phyloP scores from a whole-genome alignment of 2,113 vertebrate genomes.

The Austrofundulus limnaeus region DNA sequence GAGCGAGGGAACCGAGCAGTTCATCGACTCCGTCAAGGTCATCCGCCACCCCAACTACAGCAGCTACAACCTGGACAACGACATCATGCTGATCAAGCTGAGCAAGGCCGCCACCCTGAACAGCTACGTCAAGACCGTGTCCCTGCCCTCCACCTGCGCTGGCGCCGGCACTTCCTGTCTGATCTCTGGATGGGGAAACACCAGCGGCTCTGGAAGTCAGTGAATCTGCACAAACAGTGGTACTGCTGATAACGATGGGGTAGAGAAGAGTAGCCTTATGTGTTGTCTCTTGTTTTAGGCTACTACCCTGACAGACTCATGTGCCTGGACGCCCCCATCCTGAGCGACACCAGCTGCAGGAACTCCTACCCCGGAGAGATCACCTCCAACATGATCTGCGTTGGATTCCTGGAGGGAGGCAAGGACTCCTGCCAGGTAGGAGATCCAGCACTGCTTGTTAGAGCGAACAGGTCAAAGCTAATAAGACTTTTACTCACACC shows the following conservation, averaged over 20 bases:
- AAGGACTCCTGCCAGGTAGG: slow-evolving; percentile 93
- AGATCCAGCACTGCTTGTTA: neutral
- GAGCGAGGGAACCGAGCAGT: slow-evolving; percentile 79
- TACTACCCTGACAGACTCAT: slow-evolving; percentile 80
- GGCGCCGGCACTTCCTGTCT: slow-evolving; percentile 79
- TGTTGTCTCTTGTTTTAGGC: slow-evolving; percentile 46
- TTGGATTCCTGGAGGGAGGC: slow-evolving; percentile 87
- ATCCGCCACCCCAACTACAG: slow-evolving; percentile 77
- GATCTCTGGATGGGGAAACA: slow-evolving; percentile 91
- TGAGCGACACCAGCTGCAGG: slow-evolving; percentile 73
- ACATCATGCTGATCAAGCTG: slow-evolving; percentile 90
- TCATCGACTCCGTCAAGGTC: slow-evolving; percentile 62
- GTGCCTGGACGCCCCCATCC: slow-evolving; percentile 85
- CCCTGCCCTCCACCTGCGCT: slow-evolving; percentile 79
- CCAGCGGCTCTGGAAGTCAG: slow-evolving; percentile 74
- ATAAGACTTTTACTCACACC: slow-evolving; percentile 2
- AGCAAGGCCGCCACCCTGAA: slow-evolving; percentile 63
- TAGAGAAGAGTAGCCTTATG: neutral
- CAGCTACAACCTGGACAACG: slow-evolving; percentile 78
- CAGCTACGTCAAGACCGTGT: slow-evolving; percentile 71
- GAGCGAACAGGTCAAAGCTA: neutral
- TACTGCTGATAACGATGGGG: rapidly evolving
- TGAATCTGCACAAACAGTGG: slow-evolving; percentile 16
- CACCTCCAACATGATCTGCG: slow-evolving; percentile 87
- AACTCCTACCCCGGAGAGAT: slow-evolving; percentile 83